Evolutionary conservation across 2,113 vertebrate species (phyloP).

Genomic region (Blennius ocellaris): DNA sequence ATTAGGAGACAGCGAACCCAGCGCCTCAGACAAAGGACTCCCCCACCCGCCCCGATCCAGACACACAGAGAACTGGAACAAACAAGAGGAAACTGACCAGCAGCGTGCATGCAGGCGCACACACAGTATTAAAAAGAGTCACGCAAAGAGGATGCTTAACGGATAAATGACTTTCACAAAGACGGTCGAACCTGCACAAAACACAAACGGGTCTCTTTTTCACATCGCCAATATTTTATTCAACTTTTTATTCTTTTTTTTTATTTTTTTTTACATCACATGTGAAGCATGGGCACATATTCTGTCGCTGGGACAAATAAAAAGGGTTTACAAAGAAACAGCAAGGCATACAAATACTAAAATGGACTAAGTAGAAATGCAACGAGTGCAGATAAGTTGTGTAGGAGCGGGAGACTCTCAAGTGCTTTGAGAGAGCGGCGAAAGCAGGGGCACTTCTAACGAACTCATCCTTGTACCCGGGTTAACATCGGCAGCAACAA

Average conservation of each 20-base stretch:
- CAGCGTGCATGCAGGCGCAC: conserved; percentile 30
- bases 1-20: conserved; percentile 71
- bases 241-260: conserved; percentile 60
- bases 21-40: conserved; percentile 69
- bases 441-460: conserved; percentile 7
- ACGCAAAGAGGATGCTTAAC: conserved; percentile 66
- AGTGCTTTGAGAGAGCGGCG: conserved; percentile 66
- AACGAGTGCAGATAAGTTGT: conserved; percentile 65
- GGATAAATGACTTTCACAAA: conserved; percentile 56
- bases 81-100: conserved; percentile 56
- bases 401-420: conserved; percentile 69
- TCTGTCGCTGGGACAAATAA: conserved; percentile 67
- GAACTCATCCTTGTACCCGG: conserved; percentile 41
- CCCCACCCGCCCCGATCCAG: conserved; percentile 41
- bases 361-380: conserved; percentile 63
- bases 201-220: conserved; percentile 45
- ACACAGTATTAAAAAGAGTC: conserved; percentile 42
- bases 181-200: conserved; percentile 17
- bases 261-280: conserved; percentile 72
- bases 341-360: conserved; percentile 64
- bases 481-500: conserved; percentile 1
- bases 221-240: conserved; percentile 17
- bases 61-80: conserved; percentile 61
- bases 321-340: conserved; percentile 47
- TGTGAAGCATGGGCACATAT: conserved; percentile 61